A percentile compares a stretch with the other conserved stretches of the same genome.
phyloP scores from a whole-genome alignment of 2,797 vertebrate species.

The Hozukius guyotensis region DNA sequence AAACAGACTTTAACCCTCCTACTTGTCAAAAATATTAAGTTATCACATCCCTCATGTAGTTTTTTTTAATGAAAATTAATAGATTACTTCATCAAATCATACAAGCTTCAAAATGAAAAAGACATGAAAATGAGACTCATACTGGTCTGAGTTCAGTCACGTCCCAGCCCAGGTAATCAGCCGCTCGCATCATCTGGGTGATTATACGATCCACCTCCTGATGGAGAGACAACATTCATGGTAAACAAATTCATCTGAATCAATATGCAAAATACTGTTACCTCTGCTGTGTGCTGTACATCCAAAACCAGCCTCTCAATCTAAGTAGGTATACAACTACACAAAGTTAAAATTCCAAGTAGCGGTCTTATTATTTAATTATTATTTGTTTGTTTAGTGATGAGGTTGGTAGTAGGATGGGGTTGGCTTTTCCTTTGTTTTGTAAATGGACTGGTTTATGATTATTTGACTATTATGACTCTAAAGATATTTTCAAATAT shows the following conservation, averaged over 20 bases:
- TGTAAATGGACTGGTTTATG: background rate
- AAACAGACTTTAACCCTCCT: background rate
- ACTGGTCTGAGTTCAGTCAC: conserved; percentile 92
- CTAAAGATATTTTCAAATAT: background rate
- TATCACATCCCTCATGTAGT: background rate
- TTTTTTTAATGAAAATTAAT: background rate
- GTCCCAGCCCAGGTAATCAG: conserved; percentile 93
- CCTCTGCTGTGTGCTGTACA: too few relatives aligned
- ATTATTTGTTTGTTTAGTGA: background rate
- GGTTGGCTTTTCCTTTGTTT: background rate
- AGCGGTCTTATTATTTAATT: background rate
- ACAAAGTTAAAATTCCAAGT: background rate
- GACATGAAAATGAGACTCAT: conserved; percentile 15
- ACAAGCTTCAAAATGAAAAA: background rate
- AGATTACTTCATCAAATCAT: background rate
- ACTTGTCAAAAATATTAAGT: background rate
- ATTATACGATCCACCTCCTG: conserved; percentile 94
- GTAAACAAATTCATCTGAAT: background rate
- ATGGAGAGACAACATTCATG: conserved; percentile 21
- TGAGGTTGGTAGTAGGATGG: background rate
- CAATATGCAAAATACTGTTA: background rate
- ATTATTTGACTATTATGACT: background rate
- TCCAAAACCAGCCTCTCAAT: background rate
- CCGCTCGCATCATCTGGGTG: conserved; percentile 92
- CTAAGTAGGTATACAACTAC: background rate